Base-by-base conservation (phyloP, 2,888 invertebrate genomes). In the Drosophila neutralis region DNA sequence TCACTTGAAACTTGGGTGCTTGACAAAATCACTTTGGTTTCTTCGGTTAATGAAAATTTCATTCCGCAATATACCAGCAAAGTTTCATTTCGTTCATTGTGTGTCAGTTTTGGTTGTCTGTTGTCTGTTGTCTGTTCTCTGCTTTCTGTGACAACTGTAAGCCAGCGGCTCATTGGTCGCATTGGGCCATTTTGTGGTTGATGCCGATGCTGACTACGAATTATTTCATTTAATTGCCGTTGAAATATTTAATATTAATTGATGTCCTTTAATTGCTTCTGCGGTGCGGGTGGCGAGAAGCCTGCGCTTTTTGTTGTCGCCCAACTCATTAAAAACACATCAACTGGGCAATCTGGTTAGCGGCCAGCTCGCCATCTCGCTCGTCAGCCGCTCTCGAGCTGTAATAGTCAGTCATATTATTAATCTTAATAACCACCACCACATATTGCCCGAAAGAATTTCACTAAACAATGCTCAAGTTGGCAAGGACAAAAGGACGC, bases 201-300 rank as follows among this genome's bases (percentile, higher is more conserved):
- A 69, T 69, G 77, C 54, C 7, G 45, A 45, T 45, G 45, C 13
- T 69, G 70, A 73, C 87, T 69, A 62, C 68, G 75, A 85, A 82
- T 80, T 79, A 88, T 81, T 76, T 76, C 73, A 83, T 87, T 87
- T 90, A 89, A 89, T 79, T 89, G 80, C 83, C 78, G 78, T 72
- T 84, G 77, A 90, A 87, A 90, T 89, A 90, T 87, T 87, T 87
- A 90, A 86, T 87, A 89, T 90, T 90, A 90, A 89, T 87, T 89
- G 80, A 87, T 89, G 90, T 76, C 56, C 87, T 83, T 90, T 87
- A 83, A 89, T 86, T 86, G 89, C 83, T 64, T 67, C 60, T 70
- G 76, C 51, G 66, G 77, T 40, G 7, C 40, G 35, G n/a, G 21
- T 35, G 42, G 49, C 54, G 60, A 53, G 35, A 18, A 13, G 31